Conservation (phyloP, 2,113 vertebrate genomes). For the Poeciliopsis retropinna region DNA sequence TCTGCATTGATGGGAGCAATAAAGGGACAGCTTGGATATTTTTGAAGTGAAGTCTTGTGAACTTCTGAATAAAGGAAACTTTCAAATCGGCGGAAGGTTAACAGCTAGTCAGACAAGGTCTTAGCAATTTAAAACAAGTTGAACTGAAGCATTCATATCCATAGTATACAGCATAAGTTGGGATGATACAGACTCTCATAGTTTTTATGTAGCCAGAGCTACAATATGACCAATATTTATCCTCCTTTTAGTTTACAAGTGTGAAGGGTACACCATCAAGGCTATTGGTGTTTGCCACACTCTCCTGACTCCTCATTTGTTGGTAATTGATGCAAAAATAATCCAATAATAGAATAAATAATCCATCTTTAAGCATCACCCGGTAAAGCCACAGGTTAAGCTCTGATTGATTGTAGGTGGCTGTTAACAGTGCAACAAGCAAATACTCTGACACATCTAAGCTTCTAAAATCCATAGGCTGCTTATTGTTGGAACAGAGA, state of each 20-base stretch:
- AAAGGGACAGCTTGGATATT: background rate
- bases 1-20: background rate
- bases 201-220: no score
- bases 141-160: no score
- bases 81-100: background rate
- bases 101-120: background rate
- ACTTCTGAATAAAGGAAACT: background rate
- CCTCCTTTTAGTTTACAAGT: background rate
- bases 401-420: background rate
- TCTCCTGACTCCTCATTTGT: background rate
- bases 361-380: background rate
- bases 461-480: background rate
- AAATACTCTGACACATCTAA: background rate
- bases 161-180: background rate
- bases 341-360: background rate
- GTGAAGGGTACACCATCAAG: background rate
- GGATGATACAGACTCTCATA: background rate
- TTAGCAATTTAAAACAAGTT: background rate
- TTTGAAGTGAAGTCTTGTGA: background rate
- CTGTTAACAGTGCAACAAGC: background rate
- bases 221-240: no score
- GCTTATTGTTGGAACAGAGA: background rate
- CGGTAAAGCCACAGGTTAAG: background rate
- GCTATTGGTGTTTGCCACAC: no score
- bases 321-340: background rate